These are phyloP conservation scores for Polyodon spathula DNA, from an alignment of 2,113 vertebrate genomes.

Conservation along the genomic window DNA sequence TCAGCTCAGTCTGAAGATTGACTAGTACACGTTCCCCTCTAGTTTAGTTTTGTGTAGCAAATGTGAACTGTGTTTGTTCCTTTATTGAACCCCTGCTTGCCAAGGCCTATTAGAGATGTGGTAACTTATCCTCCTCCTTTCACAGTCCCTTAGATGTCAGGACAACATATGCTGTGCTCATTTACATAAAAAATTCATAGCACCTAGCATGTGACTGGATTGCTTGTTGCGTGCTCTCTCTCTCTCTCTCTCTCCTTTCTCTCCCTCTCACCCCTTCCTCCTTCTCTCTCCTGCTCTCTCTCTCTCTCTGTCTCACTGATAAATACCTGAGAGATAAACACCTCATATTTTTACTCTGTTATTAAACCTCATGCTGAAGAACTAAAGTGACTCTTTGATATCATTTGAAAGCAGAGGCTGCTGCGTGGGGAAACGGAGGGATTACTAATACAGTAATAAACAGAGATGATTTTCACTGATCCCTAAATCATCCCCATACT, in stretches of 20 bases:
- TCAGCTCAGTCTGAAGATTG: no score
- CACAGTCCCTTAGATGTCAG: no score
- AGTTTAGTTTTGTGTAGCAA: no score
- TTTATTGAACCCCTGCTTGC: background rate
- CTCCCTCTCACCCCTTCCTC: background rate
- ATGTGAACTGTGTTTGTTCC: no score
- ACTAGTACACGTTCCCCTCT: no score
- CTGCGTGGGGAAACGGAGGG: constrained; percentile 9
- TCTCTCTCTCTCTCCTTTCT: constrained; percentile 11
- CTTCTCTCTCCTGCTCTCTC: background rate
- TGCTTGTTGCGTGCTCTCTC: constrained; percentile 14
- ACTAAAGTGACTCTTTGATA: constrained; percentile 14
- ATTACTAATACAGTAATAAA: constrained; percentile 16
- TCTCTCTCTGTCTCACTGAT: constrained; percentile 11
- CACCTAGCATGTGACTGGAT: constrained; percentile 25
- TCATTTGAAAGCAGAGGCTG: constrained; percentile 10
- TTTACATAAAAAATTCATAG: no score
- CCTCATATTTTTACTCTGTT: constrained; percentile 5
- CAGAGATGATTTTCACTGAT: constrained; percentile 16
- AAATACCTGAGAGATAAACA: constrained; percentile 11
- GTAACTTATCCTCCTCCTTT: constrained; percentile 40
- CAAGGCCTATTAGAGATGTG: constrained; percentile 28
- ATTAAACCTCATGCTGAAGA: constrained; percentile 9
- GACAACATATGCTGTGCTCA: no score
- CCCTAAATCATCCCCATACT: background rate